A percentile compares a stretch with the other conserved stretches of the same genome.
These are phyloP conservation scores for Motacilla tschutschensis DNA, from an alignment of 2,113 vertebrate genomes.

Conservation along the genomic window DNA sequence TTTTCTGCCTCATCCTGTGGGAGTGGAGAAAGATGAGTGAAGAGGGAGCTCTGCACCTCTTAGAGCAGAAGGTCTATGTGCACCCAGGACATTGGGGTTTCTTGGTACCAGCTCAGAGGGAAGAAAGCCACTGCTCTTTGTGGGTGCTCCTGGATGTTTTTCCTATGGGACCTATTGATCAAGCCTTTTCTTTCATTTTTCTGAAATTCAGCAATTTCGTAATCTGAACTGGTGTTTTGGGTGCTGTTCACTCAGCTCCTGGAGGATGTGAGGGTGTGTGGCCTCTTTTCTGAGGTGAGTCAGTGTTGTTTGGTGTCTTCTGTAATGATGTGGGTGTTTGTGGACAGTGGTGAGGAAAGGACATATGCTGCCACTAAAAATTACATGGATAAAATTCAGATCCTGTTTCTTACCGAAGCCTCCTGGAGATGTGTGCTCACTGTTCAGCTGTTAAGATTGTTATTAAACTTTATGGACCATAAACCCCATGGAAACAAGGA, in stretches of 20 bases:
- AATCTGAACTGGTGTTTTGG: neutral
- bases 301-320: neutral
- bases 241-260: neutral
- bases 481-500: conserved; percentile 77
- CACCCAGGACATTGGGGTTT: accelerated
- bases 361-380: neutral
- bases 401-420: conserved; percentile 47
- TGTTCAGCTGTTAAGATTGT: conserved; percentile 78
- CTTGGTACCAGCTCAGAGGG: no score
- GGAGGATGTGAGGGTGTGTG: neutral
- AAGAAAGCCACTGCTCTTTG: neutral
- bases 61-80: neutral
- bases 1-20: neutral
- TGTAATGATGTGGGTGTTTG: neutral
- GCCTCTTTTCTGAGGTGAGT: neutral
- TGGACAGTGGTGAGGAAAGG: neutral
- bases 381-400: conserved; percentile 35
- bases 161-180: neutral
- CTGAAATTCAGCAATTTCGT: neutral
- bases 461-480: conserved; percentile 86
- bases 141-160: neutral
- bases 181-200: neutral
- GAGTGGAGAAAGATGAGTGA: neutral
- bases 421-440: conserved; percentile 62
- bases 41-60: neutral